Evolutionary conservation across 2,797 vertebrate species (phyloP), one percentile per base, ranked within the genome.

Genomic region (Gymnodraco acuticeps): DNA sequence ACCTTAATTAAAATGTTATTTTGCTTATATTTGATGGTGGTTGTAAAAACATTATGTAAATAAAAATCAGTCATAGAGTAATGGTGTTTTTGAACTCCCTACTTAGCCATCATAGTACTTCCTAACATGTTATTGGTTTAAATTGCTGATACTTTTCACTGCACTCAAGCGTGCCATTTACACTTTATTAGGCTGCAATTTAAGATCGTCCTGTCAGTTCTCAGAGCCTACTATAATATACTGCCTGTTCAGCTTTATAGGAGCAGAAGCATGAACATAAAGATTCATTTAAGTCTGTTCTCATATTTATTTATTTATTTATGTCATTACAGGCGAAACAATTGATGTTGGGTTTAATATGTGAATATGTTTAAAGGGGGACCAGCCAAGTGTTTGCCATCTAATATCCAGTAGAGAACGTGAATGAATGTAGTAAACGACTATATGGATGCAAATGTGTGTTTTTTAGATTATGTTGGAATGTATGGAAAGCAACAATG

Each of bases 111-210:
- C 20, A 56, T 8, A 55, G 38, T 17, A 42, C 17, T 67, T 17
- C 33, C 17, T 67, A 59, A 59, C 7, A 47, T 59, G 27, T 60
- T 48, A 17, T 51, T 64, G 31, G 33, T 71, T 46, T 59, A 16
- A 48, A 65, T n/a, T 31, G 52, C 54, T 67, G 31, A 73, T 45
- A 42, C 17, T 51, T 46, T 64, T 19, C 65, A 61, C 73, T 64
- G 43, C 53, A 69, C 31, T 62, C 73, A 72, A 7, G 20, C 2
- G 27, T 53, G 13, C 45, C 45, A 12, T 86, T 67, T 27, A 75
- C 31, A 72, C 76, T 73, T 65, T 85, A 80, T 88, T 78, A 64
- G 75, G 72, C 38, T 62, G 12, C 41, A 59, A 69, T 9, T 50
- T 53, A 41, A 75, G 48, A 31, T n/a, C 68, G 46, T 55, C 54